Percentiles rank a stretch among this genome's conserved stretches.
Conservation (phyloP, 2,113 vertebrate genomes). For the Mus spicilegus region DNA sequence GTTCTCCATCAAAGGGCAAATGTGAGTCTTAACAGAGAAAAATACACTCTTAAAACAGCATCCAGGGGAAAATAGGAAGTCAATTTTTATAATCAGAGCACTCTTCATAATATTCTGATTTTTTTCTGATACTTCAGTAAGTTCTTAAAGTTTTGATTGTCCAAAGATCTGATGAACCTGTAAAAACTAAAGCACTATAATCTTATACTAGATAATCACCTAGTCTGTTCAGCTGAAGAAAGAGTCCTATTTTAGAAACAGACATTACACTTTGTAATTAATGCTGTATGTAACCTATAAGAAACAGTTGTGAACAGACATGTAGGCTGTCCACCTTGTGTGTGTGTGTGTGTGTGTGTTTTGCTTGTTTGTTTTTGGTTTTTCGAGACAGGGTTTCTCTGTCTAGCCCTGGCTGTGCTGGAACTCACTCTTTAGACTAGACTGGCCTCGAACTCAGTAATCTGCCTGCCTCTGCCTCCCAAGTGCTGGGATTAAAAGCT, state of each 20-base stretch:
- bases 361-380: too few relatives aligned
- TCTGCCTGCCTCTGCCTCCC: too few relatives aligned
- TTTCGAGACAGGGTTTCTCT: too few relatives aligned
- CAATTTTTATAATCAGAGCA: not conserved
- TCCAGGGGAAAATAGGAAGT: not conserved
- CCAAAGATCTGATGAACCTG: conserved; percentile 68
- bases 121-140: conserved; percentile 75
- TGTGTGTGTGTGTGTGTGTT: too few relatives aligned
- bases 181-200: conserved; percentile 75
- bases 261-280: conserved; percentile 80
- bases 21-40: not conserved
- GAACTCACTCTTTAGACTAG: too few relatives aligned
- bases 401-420: too few relatives aligned
- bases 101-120: conserved; percentile 24
- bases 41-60: not conserved
- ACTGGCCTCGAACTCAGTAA: too few relatives aligned
- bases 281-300: conserved; percentile 71
- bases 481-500: too few relatives aligned
- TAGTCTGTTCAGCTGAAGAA: conserved; percentile 82
- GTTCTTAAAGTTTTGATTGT: conserved; percentile 73
- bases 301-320: conserved; percentile 61
- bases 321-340: conserved; percentile 1
- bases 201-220: conserved; percentile 83
- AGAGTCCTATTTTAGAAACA: conserved; percentile 85
- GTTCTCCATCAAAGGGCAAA: not conserved